Percentiles rank a stretch among this genome's conserved stretches.
These are phyloP conservation scores for Euphonia xanthogaster DNA, from an alignment of 2,797 vertebrate genomes.

Conservation along the genomic window DNA sequence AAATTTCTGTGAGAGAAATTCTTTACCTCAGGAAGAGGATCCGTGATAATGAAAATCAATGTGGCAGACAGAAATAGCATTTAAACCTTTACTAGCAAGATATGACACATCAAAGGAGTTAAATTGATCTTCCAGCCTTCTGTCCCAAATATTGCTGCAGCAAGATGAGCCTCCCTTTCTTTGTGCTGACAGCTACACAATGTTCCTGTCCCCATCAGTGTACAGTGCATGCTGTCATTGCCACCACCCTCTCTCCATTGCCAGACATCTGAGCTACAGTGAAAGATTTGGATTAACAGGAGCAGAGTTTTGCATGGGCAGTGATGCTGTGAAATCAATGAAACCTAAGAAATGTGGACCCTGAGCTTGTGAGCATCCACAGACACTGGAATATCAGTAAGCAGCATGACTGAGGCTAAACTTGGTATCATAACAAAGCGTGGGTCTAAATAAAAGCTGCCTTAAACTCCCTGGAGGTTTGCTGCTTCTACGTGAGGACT, in stretches of 20 bases:
- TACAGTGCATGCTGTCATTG: background rate
- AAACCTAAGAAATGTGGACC: background rate
- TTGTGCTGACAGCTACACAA: background rate
- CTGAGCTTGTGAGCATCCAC: background rate
- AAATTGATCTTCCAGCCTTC: background rate
- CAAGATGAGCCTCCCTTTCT: background rate
- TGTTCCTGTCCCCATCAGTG: background rate
- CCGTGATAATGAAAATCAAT: background rate
- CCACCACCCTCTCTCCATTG: background rate
- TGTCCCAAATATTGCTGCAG: background rate
- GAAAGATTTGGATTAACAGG: background rate
- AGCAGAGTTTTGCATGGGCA: background rate
- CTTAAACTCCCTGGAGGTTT: background rate
- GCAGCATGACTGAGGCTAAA: background rate
- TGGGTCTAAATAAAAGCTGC: slow-evolving; percentile 10
- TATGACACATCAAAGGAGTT: background rate
- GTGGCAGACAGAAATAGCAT: background rate
- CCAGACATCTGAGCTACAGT: background rate
- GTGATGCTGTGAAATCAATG: background rate
- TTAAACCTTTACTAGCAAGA: background rate
- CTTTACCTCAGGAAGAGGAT: background rate
- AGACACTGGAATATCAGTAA: background rate
- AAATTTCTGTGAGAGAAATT: background rate
- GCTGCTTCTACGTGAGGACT: background rate
- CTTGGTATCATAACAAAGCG: slow-evolving; percentile 16